Evolutionary conservation across 2,113 vertebrate genomes (phyloP).

Genomic region (Hyperopisus bebe): DNA sequence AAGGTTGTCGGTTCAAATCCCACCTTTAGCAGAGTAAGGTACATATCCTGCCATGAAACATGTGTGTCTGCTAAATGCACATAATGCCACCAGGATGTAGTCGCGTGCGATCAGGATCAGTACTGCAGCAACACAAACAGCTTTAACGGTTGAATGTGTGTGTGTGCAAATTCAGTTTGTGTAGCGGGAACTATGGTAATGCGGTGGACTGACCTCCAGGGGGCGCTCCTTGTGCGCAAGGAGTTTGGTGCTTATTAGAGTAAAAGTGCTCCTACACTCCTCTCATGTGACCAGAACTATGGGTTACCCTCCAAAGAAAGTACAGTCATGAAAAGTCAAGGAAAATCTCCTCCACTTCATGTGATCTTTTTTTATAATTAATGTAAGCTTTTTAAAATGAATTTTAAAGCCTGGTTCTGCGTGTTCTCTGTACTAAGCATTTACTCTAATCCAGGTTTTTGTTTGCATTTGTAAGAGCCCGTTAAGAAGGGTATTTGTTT

Average conservation of each 20-base stretch:
- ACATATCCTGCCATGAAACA: background rate
- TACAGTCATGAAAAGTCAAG: conserved; percentile 14
- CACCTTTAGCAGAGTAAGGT: background rate
- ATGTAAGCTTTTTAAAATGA: conserved; percentile 13
- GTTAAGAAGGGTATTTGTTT: background rate
- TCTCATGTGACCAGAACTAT: background rate
- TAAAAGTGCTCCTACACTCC: background rate
- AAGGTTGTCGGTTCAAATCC: background rate
- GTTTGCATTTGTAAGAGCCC: background rate
- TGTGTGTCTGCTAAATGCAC: background rate
- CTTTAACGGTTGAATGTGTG: background rate
- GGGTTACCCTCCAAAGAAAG: background rate
- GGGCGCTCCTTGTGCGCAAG: background rate
- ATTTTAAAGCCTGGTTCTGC: background rate
- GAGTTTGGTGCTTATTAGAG: background rate
- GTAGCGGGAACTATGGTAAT: background rate
- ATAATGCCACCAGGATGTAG: background rate
- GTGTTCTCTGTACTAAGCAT: background rate
- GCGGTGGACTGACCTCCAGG: background rate
- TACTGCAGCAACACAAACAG: background rate
- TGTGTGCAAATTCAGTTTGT: background rate
- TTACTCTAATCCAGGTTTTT: background rate
- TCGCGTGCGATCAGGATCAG: background rate
- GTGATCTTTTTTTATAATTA: conserved; percentile 9
- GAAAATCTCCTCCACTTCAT: conserved; percentile 13